Conservation (phyloP, 2,797 vertebrate species). For the Onychomys arenicola region DNA sequence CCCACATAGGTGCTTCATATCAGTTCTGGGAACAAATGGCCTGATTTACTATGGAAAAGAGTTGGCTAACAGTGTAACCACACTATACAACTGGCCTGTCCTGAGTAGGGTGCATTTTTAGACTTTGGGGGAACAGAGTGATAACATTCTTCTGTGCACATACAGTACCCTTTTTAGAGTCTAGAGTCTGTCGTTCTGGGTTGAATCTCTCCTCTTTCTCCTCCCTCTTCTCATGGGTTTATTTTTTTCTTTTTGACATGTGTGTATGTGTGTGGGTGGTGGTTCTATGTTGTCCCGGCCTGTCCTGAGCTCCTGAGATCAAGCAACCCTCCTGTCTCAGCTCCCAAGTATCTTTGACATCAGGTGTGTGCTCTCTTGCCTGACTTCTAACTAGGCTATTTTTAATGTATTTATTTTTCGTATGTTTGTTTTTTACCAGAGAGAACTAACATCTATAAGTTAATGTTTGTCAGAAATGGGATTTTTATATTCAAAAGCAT, state of each 20-base stretch:
- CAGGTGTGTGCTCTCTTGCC: neutral
- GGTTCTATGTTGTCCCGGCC: neutral
- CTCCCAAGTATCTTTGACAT: neutral
- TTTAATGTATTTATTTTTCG: neutral
- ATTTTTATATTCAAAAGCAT: conserved; percentile 7
- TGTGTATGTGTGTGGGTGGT: too few species aligned
- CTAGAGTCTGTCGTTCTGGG: neutral
- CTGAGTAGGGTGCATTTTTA: neutral
- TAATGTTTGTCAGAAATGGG: conserved; percentile 7
- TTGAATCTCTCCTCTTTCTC: neutral
- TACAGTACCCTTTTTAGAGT: neutral
- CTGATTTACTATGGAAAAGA: neutral
- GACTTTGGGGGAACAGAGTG: neutral
- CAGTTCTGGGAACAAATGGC: neutral
- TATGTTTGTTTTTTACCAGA: neutral
- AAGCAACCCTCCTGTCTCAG: neutral
- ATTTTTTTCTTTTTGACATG: neutral
- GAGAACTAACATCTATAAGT: neutral
- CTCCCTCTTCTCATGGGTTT: neutral
- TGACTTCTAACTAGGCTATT: neutral
- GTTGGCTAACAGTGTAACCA: neutral
- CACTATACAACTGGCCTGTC: accelerated
- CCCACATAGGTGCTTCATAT: neutral
- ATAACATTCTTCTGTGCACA: too few species aligned
- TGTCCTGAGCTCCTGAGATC: neutral